Percentiles rank a stretch among this genome's conserved stretches.
phyloP scores from a whole-genome alignment of 2,888 invertebrate genomes.

The Venusia cambrica region DNA sequence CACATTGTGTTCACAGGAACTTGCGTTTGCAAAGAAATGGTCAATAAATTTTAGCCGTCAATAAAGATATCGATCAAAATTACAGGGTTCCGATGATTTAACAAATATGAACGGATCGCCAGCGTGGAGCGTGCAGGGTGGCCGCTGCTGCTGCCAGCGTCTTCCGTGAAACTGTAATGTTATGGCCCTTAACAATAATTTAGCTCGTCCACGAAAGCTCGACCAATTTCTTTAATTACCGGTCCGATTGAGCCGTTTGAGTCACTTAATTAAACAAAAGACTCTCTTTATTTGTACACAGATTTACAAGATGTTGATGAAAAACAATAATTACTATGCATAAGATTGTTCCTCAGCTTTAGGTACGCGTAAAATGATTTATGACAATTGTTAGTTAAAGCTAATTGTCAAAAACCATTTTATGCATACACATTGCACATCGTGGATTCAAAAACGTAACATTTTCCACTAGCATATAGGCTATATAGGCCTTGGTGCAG shows the following conservation, averaged over 20 bases:
- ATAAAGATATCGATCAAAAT: constrained; percentile 82
- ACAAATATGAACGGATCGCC: constrained; percentile 74
- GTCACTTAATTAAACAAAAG: constrained; percentile 60
- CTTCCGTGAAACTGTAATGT: constrained; percentile 74
- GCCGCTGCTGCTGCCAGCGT: constrained; percentile 57
- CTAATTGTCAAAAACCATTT: too few relatives aligned
- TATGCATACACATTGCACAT: too few relatives aligned
- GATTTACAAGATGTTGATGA: constrained; percentile 56
- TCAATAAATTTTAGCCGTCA: constrained; percentile 77
- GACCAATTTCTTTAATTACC: constrained; percentile 70
- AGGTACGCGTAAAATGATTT: too few relatives aligned
- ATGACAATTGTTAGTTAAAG: too few relatives aligned
- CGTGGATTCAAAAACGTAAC: too few relatives aligned
- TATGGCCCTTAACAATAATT: constrained; percentile 69
- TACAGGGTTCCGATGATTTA: constrained; percentile 79
- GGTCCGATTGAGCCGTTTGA: constrained; percentile 56
- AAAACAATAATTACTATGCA: too few relatives aligned
- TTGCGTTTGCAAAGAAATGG: constrained; percentile 74
- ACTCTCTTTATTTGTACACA: constrained; percentile 58
- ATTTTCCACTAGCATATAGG: too few relatives aligned
- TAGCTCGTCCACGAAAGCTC: constrained; percentile 59
- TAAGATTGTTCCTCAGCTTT: too few relatives aligned
- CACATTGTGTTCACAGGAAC: constrained; percentile 68
- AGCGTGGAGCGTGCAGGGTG: constrained; percentile 64
- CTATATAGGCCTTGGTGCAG: too few relatives aligned